Evolutionary conservation across 2,888 invertebrate species (phyloP), one percentile per base, ranked within the genome.

Genomic region (Caenorhabditis parvicauda): DNA sequence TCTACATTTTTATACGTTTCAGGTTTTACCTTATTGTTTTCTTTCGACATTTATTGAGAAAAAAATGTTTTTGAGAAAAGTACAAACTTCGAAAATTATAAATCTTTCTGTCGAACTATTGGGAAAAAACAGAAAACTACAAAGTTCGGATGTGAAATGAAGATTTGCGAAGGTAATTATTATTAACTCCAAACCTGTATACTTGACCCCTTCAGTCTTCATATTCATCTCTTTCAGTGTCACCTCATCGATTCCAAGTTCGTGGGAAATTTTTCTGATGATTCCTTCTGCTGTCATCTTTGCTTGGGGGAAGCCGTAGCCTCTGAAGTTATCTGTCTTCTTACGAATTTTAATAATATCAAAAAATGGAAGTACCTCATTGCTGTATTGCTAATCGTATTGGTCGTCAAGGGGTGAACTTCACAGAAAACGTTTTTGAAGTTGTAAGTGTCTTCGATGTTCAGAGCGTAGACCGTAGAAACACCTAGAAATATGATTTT

Each of bases 301-400:
- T 19, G 89, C 90, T 81, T 92, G 92, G 0, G 92, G 92, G 0
- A 88, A 90, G 14, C 92, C 92, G 78, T 92, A 92, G 1, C 92
- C 92, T 74, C 94, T 53, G 28, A 56, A 64, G 0, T 19, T 14
- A 9, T 25, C 9, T 41, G 17, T 1, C 29, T 17, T 51, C 12
- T 24, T 32, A n/a, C 14, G 1, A 3, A n/a, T 19, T 54, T 17
- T 45, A 12, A 12, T 24, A 1, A 24, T 17, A 17, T 7, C 14
- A 6, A 25, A 14, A 17, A 25, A 32, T 32, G 2, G 3, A 12
- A 9, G 14, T 37, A 66, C 66, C 67, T 38, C 39, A 72, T 67
- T 0, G 93, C 93, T 0, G 93, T 93, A 80, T 91, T 92, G 0
- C 92, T 91, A 0, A 91, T 88, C 42, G 91, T 82, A 84, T 94